These are phyloP conservation scores for Calliphora vomitoria DNA, from an alignment of 2,888 invertebrate genomes.

Conservation along the genomic window DNA sequence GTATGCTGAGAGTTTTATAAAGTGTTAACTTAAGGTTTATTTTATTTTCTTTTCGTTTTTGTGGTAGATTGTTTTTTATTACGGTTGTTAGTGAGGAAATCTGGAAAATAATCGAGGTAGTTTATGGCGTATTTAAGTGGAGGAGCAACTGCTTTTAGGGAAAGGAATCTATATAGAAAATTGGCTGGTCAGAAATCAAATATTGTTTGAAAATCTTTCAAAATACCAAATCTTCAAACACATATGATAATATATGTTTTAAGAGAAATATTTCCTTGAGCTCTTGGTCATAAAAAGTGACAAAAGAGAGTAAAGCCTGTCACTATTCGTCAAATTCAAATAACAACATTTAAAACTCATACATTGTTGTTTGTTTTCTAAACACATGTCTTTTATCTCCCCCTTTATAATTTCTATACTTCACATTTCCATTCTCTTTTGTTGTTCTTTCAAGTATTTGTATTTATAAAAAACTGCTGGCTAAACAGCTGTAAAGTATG, in stretches of 20 bases:
- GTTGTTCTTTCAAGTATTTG: not conserved
- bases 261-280: no score
- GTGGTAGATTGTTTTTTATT: conserved; percentile 6
- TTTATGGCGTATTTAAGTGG: not conserved
- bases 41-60: conserved; percentile 9
- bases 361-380: no score
- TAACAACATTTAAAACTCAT: no score
- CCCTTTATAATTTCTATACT: not conserved
- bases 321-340: no score
- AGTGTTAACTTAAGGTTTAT: conserved; percentile 62
- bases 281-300: no score
- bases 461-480: conserved; percentile 1
- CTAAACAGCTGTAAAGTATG: conserved; percentile 68
- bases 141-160: no score
- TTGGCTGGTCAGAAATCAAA: no score
- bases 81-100: not conserved
- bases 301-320: no score
- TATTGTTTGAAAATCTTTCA: no score
- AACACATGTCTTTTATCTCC: conserved; percentile 17
- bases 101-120: not conserved
- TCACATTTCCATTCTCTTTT: conserved; percentile 14
- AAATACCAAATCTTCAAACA: no score
- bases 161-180: no score
- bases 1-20: conserved; percentile 68
- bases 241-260: no score